Evolutionary conservation across 1,140 invertebrate species (phyloP).

Genomic region (Drosophila azteca): DNA sequence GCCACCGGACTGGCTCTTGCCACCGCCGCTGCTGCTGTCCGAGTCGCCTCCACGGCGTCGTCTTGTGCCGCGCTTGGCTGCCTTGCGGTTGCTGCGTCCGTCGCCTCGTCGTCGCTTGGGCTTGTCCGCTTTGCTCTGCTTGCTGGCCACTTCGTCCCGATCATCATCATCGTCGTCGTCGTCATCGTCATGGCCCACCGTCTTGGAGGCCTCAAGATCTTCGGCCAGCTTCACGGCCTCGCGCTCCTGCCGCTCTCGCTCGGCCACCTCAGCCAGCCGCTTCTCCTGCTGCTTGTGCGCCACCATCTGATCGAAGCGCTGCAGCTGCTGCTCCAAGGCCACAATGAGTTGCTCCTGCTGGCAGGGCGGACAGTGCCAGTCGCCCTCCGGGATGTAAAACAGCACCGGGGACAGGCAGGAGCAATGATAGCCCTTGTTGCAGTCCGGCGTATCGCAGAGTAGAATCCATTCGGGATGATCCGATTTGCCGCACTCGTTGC

Average conservation of each 20-base stretch:
- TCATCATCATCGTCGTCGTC: constrained; percentile 52
- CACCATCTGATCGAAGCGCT: constrained; percentile 88
- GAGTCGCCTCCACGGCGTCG: constrained; percentile 57
- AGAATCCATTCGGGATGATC: constrained; percentile 98
- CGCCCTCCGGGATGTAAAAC: constrained; percentile 96
- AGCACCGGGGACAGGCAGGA: constrained; percentile 95
- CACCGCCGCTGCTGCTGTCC: constrained; percentile 29
- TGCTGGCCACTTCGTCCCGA: constrained; percentile 32
- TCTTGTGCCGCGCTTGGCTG: constrained; percentile 58
- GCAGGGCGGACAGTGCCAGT: constrained; percentile 98
- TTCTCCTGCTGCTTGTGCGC: constrained; percentile 90
- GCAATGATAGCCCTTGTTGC: constrained; percentile 97
- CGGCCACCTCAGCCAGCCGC: constrained; percentile 85
- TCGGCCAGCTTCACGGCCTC: constrained; percentile 45
- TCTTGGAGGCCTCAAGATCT: constrained; percentile 14
- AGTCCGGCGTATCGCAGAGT: constrained; percentile 92
- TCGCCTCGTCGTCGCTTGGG: constrained; percentile 67
- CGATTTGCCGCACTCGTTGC: constrained; percentile 93
- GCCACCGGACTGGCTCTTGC: constrained; percentile 41
- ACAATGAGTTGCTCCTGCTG: constrained; percentile 91
- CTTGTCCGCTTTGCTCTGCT: constrained; percentile 47
- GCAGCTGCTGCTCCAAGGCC: constrained; percentile 87
- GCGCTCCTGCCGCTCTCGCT: constrained; percentile 47
- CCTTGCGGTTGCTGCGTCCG: constrained; percentile 70
- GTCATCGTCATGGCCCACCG: constrained; percentile 24